Percentiles rank a stretch among this genome's conserved stretches.
These are phyloP conservation scores for Catharus bicknelli DNA, from an alignment of 2,113 vertebrate genomes.

Conservation along the genomic window DNA sequence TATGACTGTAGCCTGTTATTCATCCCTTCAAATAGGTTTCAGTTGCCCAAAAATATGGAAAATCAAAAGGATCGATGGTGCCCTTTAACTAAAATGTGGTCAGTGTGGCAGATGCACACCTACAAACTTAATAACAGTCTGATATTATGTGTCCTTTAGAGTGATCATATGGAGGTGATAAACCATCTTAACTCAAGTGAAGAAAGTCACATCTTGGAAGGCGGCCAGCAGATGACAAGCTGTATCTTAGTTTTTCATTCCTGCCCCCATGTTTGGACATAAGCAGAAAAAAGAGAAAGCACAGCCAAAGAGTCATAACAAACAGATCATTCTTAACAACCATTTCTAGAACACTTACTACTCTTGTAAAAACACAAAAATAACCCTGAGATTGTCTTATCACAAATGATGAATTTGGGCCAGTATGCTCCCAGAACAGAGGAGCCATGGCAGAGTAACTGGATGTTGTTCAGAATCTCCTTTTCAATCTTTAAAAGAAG, in stretches of 20 bases:
- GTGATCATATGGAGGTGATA: fast-evolving
- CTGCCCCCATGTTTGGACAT: neutral
- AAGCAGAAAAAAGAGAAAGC: neutral
- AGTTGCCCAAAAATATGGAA: neutral
- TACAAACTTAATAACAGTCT: neutral
- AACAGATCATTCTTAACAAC: neutral
- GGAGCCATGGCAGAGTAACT: neutral
- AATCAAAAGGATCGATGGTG: neutral
- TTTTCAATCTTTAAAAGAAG: neutral
- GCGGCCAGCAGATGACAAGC: neutral
- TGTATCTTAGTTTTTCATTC: neutral
- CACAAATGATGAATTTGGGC: neutral
- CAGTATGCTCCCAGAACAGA: neutral
- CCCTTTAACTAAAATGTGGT: neutral
- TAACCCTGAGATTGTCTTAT: neutral
- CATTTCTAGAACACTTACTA: neutral
- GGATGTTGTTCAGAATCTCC: neutral
- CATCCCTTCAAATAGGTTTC: neutral
- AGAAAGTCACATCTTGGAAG: neutral
- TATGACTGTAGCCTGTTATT: neutral
- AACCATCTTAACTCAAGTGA: neutral
- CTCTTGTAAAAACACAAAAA: neutral
- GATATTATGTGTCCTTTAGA: neutral
- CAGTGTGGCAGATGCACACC: neutral
- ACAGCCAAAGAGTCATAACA: neutral